Conservation (phyloP, 2,797 vertebrate genomes). For the Esox lucius region DNA sequence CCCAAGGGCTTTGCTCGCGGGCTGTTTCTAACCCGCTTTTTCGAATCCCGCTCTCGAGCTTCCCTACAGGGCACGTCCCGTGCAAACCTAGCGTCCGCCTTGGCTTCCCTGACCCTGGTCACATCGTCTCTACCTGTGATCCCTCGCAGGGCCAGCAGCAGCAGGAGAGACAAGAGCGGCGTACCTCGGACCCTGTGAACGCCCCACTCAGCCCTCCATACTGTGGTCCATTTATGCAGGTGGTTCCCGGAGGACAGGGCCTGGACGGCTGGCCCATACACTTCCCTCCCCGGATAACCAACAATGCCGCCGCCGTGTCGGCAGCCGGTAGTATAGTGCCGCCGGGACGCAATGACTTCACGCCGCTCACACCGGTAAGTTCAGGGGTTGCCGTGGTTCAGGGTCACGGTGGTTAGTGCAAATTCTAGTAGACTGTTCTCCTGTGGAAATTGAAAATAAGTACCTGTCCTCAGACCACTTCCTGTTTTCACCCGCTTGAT, state of each 20-base stretch:
- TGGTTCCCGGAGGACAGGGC: slow-evolving; percentile 71
- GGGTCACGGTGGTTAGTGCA: background rate
- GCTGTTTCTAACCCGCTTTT: too few species aligned
- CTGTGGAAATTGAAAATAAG: background rate
- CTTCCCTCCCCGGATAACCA: slow-evolving; percentile 84
- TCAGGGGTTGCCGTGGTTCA: slow-evolving; percentile 48
- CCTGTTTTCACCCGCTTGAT: background rate
- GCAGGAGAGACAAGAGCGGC: slow-evolving; percentile 85
- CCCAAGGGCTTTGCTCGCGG: too few species aligned
- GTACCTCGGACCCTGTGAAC: slow-evolving; percentile 80
- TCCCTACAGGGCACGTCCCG: too few species aligned
- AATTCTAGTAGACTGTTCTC: background rate
- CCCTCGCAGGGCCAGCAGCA: slow-evolving; percentile 73
- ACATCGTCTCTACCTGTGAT: slow-evolving; percentile 66
- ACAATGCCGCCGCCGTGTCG: slow-evolving; percentile 64
- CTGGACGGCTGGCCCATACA: slow-evolving; percentile 91
- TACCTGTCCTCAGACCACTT: background rate
- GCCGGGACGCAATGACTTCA: slow-evolving; percentile 80
- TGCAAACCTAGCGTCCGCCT: too few species aligned
- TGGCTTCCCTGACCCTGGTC: slow-evolving; percentile 56
- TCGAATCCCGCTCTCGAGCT: too few species aligned
- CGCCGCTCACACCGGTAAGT: slow-evolving; percentile 80
- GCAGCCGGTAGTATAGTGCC: slow-evolving; percentile 66
- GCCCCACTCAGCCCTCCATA: slow-evolving; percentile 85
- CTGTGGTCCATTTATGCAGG: slow-evolving; percentile 86